Conservation (phyloP, 64 coral and sea anemone species). For the Stylophora pistillata region DNA sequence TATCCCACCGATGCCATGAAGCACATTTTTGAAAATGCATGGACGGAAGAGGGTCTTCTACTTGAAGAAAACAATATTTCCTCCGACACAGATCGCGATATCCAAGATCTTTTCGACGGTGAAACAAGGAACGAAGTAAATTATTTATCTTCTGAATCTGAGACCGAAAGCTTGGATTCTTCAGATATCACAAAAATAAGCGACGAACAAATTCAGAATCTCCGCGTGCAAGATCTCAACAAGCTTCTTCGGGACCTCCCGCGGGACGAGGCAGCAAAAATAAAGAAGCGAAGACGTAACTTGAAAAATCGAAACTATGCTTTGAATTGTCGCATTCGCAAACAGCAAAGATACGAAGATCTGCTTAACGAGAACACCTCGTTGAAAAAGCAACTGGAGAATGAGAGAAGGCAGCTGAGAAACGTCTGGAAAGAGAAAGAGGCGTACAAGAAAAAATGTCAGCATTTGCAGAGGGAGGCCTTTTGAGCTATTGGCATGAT, state of each 20-base stretch:
- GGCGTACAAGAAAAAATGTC: conserved; percentile 32
- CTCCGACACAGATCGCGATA: neutral
- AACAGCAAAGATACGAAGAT: conserved; percentile 30
- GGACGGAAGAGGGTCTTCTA: neutral
- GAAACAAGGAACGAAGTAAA: neutral
- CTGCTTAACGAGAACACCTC: conserved; percentile 22
- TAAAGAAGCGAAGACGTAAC: conserved; percentile 57
- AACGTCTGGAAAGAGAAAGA: conserved; percentile 59
- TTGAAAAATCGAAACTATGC: conserved; percentile 91
- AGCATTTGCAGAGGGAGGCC: neutral
- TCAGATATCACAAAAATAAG: conserved; percentile 26
- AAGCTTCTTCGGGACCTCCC: conserved; percentile 37
- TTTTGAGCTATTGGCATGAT: neutral
- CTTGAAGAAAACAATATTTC: neutral
- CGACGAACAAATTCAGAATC: conserved; percentile 48
- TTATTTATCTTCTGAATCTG: conserved; percentile 16
- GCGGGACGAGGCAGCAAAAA: conserved; percentile 39
- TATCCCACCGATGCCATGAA: neutral
- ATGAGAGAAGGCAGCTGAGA: conserved; percentile 28
- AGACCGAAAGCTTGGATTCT: neutral
- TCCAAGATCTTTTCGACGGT: conserved; percentile 29
- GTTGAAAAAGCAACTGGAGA: conserved; percentile 40
- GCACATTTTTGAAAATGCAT: neutral
- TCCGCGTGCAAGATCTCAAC: conserved; percentile 56
- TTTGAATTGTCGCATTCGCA: conserved; percentile 48